Evolutionary conservation across 2,113 vertebrate species (phyloP), one percentile per base, ranked within the genome.

Genomic region (Eulacestoma nigropectus): DNA sequence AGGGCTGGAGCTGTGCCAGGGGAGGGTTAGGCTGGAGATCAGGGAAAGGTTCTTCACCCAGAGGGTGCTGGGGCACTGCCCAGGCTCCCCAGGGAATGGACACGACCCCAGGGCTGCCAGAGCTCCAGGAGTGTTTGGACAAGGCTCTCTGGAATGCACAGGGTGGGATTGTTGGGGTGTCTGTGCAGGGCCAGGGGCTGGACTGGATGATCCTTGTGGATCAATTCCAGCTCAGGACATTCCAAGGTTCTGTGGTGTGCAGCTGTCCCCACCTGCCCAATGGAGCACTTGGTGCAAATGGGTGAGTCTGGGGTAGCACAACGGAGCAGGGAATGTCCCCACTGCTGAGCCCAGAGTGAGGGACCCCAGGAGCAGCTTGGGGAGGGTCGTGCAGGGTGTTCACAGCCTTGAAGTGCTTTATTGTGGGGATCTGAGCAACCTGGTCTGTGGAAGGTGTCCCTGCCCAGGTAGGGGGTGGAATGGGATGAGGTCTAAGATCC

Each of bases 101-200:
- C 50, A 16, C 6, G 0, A 42, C 26, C 20, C 52, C 11, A 1
- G 59, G 37, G 62, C 44, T 76, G 52, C 20, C 53, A 33, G 53
- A 76, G 44, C 53, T 86, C 13, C 72, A 37, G 37, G 13, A 42
- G 35, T 0, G 7, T 52, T 59, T 50, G 53, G 53, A 5, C 52
- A 37, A 0, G 0, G 0, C 53, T 37, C 2, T 1, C 35, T 11
- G 35, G 52, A 41, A 19, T 32, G 37, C 21, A 0, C 42, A 57
- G 60, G 5, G 16, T 57, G 70, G 16, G 52, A 6, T 35, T 65
- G 50, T 30, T 67, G 60, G 60, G n/a, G n/a, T 25, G 52, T 35
- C 30, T 67, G 42, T n/a, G 52, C 44, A 50, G 30, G 42, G 25
- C 18, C 70, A 21, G 52, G 83, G 0, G 32, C 1, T 30, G 52